A percentile compares a stretch with the other conserved stretches of the same genome.
Evolutionary conservation across 2,113 vertebrate species (phyloP).

Genomic region (Megaceryle maxima): DNA sequence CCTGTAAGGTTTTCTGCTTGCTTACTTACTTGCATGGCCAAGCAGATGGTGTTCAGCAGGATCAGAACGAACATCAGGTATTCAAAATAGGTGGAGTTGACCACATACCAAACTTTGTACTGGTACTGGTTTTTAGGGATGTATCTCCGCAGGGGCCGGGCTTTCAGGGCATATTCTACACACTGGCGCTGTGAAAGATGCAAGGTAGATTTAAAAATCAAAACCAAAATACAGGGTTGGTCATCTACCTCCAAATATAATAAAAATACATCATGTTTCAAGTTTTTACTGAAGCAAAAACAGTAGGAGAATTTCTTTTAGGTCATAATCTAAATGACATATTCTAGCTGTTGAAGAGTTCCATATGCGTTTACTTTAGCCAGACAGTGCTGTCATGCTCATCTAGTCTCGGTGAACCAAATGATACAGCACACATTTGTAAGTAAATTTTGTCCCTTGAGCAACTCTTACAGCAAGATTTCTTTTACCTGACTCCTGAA

Average conservation of each 20-base stretch:
- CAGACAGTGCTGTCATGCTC: neutral
- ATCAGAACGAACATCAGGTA: slow-evolving; percentile 99
- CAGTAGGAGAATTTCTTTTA: neutral
- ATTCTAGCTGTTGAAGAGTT: neutral
- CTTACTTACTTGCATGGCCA: slow-evolving; percentile 95
- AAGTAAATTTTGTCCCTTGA: neutral
- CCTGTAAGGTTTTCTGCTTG: neutral
- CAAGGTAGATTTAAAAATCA: neutral
- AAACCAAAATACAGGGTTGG: neutral
- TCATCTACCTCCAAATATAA: neutral
- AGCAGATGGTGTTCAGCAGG: slow-evolving; percentile 98
- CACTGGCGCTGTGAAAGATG: slow-evolving; percentile 88
- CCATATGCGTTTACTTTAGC: neutral
- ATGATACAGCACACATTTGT: neutral
- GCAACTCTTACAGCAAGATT: neutral
- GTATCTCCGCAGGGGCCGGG: slow-evolving; percentile 91
- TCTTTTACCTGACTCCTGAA: neutral
- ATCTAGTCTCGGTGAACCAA: neutral
- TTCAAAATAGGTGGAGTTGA: slow-evolving; percentile 99
- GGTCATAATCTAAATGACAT: neutral
- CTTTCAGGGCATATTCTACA: slow-evolving; percentile 97
- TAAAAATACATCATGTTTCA: neutral
- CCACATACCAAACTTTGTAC: slow-evolving; percentile 99
- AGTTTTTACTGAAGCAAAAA: neutral
- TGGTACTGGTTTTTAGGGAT: slow-evolving; percentile 99